Evolutionary conservation across 2,888 invertebrate species (phyloP).

Genomic region (Galeruca laticollis): DNA sequence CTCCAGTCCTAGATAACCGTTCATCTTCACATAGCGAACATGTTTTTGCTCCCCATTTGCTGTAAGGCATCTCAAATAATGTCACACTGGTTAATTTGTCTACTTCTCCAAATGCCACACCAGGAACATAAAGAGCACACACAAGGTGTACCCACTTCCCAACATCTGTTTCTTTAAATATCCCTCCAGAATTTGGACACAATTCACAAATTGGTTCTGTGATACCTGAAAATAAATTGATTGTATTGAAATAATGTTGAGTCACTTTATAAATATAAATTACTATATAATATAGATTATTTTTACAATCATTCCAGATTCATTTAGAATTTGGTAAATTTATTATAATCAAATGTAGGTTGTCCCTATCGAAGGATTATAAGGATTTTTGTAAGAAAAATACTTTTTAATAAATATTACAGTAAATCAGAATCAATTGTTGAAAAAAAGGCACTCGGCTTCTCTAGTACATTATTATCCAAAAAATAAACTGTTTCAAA

Average conservation of each 20-base stretch:
- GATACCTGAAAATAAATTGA: constrained; percentile 70
- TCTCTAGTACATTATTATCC: too few species aligned
- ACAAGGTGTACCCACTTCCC: constrained; percentile 98
- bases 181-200: constrained; percentile 93
- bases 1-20: constrained; percentile 89
- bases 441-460: too few species aligned
- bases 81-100: constrained; percentile 93
- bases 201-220: constrained; percentile 92
- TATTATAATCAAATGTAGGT: too few species aligned
- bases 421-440: too few species aligned
- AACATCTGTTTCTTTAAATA: constrained; percentile 96
- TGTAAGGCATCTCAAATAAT: constrained; percentile 97
- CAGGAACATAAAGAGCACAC: constrained; percentile 97
- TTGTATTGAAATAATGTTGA: background rate
- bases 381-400: too few species aligned
- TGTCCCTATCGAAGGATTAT: too few species aligned
- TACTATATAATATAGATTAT: too few species aligned
- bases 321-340: too few species aligned
- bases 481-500: too few species aligned
- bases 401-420: too few species aligned
- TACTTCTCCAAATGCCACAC: constrained; percentile 96
- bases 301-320: too few species aligned
- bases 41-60: constrained; percentile 93
- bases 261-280: too few species aligned
- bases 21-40: constrained; percentile 93